These are phyloP conservation scores for Crocallis elinguaria DNA, from an alignment of 2,888 invertebrate genomes.

Conservation along the genomic window DNA sequence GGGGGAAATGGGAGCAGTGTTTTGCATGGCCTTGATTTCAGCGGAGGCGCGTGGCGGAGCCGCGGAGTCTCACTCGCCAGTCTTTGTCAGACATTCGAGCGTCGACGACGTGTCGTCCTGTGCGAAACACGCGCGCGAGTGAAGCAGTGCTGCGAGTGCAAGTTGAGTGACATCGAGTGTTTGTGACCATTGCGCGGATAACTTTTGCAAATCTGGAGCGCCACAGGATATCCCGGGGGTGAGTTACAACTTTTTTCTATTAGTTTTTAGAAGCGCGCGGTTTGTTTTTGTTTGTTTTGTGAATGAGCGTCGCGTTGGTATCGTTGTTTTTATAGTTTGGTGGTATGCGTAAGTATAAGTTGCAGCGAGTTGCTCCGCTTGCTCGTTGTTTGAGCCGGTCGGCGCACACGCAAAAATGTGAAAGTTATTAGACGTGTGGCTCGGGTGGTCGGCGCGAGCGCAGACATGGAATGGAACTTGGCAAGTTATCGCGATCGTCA, in stretches of 20 bases:
- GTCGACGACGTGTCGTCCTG: slow-evolving; percentile 41
- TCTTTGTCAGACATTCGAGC: slow-evolving; percentile 53
- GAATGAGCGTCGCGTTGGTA: slow-evolving; percentile 45
- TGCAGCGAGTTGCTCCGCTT: slow-evolving; percentile 19
- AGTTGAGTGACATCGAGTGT: slow-evolving; percentile 48
- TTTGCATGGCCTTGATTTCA: slow-evolving; percentile 80
- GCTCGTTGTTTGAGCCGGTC: slow-evolving; percentile 28
- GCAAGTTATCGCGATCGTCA: slow-evolving; percentile 31
- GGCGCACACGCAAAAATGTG: slow-evolving; percentile 58
- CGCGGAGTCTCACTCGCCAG: slow-evolving; percentile 50
- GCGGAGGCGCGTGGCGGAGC: slow-evolving; percentile 49
- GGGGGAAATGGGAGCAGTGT: slow-evolving; percentile 77
- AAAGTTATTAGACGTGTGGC: slow-evolving; percentile 57
- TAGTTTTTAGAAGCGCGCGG: slow-evolving; percentile 14
- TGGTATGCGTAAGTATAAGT: slow-evolving; percentile 23
- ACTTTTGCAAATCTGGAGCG: slow-evolving; percentile 73
- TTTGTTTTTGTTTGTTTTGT: slow-evolving; percentile 54
- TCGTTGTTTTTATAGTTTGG: slow-evolving; percentile 23
- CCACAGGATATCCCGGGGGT: slow-evolving; percentile 63
- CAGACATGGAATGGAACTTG: slow-evolving; percentile 24
- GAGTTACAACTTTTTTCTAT: slow-evolving; percentile 37
- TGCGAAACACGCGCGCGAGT: slow-evolving; percentile 42
- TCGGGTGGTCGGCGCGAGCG: slow-evolving; percentile 16
- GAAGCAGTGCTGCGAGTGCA: slow-evolving; percentile 60
- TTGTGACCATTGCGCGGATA: slow-evolving; percentile 58